Percentiles rank a stretch among this genome's conserved stretches.
Conservation (phyloP, 2,113 vertebrate species). For the Deroptyus accipitrinus region DNA sequence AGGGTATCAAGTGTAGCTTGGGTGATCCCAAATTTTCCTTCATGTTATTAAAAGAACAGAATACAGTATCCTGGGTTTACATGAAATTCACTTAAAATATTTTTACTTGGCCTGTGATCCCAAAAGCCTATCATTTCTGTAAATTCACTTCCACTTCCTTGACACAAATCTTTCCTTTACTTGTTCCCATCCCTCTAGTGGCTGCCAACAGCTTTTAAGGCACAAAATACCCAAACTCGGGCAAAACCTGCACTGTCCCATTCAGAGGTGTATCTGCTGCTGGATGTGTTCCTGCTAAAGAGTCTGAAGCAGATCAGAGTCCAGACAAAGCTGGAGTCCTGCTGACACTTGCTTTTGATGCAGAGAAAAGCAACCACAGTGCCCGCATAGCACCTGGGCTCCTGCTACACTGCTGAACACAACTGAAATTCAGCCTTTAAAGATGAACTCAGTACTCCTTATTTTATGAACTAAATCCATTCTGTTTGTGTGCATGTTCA, state of each 20-base stretch:
- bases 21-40: neutral
- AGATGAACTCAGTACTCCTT: neutral
- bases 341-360: neutral
- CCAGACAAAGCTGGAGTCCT: neutral
- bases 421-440: neutral
- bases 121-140: neutral
- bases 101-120: neutral
- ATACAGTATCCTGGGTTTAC: neutral
- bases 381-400: neutral
- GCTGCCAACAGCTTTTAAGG: neutral
- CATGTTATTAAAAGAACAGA: neutral
- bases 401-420: neutral
- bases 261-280: neutral
- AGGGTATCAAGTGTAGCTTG: neutral
- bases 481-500: neutral
- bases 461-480: neutral
- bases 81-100: neutral
- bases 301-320: neutral
- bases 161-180: neutral
- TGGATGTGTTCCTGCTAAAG: neutral
- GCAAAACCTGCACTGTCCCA: neutral
- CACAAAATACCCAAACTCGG: neutral
- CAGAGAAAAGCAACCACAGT: neutral
- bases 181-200: neutral
- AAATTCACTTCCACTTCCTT: neutral